These are phyloP conservation scores for Vandiemenella viatica DNA, from an alignment of 2,888 invertebrate species.

Conservation along the genomic window DNA sequence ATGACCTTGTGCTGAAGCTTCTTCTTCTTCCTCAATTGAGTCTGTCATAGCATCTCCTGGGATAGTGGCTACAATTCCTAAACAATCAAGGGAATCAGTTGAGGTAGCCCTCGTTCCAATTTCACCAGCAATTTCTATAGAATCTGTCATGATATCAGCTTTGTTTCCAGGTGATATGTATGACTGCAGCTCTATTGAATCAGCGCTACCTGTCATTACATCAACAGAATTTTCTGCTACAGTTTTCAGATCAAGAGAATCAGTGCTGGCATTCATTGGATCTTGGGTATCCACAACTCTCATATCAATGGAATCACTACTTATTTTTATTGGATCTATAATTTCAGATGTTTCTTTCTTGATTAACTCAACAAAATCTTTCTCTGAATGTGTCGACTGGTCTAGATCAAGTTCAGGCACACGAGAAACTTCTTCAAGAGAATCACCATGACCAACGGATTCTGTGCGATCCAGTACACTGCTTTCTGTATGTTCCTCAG, in stretches of 20 bases:
- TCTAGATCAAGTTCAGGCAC: conserved; percentile 38
- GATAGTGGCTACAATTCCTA: conserved; percentile 25
- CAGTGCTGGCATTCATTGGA: conserved; percentile 44
- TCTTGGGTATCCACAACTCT: conserved; percentile 32
- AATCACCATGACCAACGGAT: conserved; percentile 35
- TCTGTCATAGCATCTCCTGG: conserved; percentile 25
- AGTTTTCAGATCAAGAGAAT: conserved; percentile 49
- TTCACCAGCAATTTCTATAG: conserved; percentile 33
- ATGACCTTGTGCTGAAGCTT: conserved; percentile 22
- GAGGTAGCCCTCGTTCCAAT: conserved; percentile 30
- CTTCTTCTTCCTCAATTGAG: conserved; percentile 34
- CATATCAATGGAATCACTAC: conserved; percentile 46
- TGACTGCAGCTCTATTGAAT: conserved; percentile 34
- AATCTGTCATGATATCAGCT: conserved; percentile 37
- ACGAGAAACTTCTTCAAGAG: conserved; percentile 35
- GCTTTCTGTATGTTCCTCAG: conserved; percentile 22
- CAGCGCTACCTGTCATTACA: conserved; percentile 24
- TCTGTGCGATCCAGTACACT: conserved; percentile 39
- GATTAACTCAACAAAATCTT: conserved; percentile 1
- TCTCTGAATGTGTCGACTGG: conserved; percentile 21
- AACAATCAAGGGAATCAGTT: conserved; percentile 36
- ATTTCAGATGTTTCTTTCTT: not conserved
- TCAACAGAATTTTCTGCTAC: conserved; percentile 25
- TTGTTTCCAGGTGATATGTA: conserved; percentile 19
- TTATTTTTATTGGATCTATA: conserved; percentile 39